phyloP scores from a whole-genome alignment of 2,113 vertebrate species.

The Oryzias melastigma region DNA sequence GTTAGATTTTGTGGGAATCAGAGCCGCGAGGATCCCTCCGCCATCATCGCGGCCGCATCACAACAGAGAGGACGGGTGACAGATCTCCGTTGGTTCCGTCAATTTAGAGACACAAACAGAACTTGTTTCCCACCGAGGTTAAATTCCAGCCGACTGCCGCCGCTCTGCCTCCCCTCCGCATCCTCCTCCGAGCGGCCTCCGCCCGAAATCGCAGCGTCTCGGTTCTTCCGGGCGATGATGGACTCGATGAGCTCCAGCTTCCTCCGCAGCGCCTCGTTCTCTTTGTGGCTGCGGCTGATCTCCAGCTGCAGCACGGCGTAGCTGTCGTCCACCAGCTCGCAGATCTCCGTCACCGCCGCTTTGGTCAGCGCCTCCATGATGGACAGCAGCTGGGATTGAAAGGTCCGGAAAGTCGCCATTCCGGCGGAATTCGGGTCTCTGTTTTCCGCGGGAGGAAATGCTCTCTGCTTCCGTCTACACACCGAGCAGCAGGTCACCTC shows the following conservation, averaged over 20 bases:
- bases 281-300: constrained; percentile 51
- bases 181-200: constrained; percentile 1
- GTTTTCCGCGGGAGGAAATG: not conserved
- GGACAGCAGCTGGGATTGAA: constrained; percentile 61
- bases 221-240: constrained; percentile 54
- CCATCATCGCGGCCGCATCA: no score
- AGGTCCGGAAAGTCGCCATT: constrained; percentile 50
- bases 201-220: constrained; percentile 9
- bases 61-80: no score
- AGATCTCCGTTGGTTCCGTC: not conserved
- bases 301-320: constrained; percentile 58
- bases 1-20: no score
- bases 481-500: rapidly evolving
- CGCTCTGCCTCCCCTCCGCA: constrained; percentile 10
- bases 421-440: not conserved
- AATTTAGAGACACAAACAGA: not conserved
- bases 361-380: constrained; percentile 69
- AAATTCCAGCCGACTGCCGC: not conserved
- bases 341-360: constrained; percentile 69
- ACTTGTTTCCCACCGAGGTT: constrained; percentile 33
- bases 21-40: no score
- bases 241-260: constrained; percentile 66
- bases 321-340: constrained; percentile 64
- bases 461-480: not conserved
- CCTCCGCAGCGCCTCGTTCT: constrained; percentile 62